phyloP scores from a whole-genome alignment of 2,797 vertebrate species.

The Triplophysa yarkandensis region DNA sequence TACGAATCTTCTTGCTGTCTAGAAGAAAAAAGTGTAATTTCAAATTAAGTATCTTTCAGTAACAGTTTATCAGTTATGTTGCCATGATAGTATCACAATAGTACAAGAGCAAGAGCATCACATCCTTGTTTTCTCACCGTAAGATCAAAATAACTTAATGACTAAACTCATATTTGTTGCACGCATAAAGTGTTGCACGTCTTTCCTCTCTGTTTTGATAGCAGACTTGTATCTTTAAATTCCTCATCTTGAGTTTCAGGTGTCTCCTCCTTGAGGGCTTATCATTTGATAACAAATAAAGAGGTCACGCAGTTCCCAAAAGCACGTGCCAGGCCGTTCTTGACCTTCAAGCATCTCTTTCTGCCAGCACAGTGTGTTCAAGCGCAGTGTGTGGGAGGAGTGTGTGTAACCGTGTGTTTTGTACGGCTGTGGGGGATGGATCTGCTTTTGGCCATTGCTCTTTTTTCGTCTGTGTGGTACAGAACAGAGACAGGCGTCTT shows the following conservation, averaged over 20 bases:
- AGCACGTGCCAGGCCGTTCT: constrained; percentile 67
- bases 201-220: constrained; percentile 61
- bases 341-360: constrained; percentile 58
- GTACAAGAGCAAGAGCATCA: constrained; percentile 7
- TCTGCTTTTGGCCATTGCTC: constrained; percentile 48
- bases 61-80: constrained; percentile 4
- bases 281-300: constrained; percentile 71
- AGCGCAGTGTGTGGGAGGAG: constrained; percentile 32
- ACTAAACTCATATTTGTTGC: constrained; percentile 20
- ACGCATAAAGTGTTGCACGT: constrained; percentile 21
- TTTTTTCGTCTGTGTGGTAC: constrained; percentile 63
- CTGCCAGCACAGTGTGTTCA: constrained; percentile 47
- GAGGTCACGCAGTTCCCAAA: constrained; percentile 70
- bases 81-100: not conserved
- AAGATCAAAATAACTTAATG: constrained; percentile 4
- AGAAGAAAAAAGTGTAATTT: not conserved
- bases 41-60: not conserved
- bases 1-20: not conserved
- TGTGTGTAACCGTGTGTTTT: constrained; percentile 23
- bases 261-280: constrained; percentile 56
- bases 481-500: constrained; percentile 58
- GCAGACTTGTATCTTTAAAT: constrained; percentile 48
- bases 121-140: constrained; percentile 5
- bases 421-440: constrained; percentile 10
- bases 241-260: constrained; percentile 58